These are phyloP conservation scores for Calosoma granatense DNA, from an alignment of 1,140 invertebrate species.

Conservation along the genomic window DNA sequence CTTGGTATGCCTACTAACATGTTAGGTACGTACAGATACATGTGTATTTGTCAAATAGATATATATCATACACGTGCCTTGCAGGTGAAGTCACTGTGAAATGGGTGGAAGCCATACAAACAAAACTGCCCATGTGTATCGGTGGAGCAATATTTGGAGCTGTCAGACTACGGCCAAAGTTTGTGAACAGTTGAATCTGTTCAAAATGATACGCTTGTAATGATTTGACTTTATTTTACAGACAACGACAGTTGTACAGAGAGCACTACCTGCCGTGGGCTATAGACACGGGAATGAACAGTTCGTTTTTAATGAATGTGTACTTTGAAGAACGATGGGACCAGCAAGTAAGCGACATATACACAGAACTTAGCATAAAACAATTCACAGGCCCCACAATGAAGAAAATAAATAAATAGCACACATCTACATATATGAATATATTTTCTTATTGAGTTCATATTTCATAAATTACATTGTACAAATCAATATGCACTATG, in stretches of 20 bases:
- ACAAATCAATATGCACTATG: no score
- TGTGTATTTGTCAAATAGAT: conserved; percentile 2
- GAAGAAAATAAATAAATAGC: neutral
- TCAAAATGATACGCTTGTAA: neutral
- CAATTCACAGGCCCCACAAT: conserved; percentile 21
- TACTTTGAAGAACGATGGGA: conserved; percentile 95
- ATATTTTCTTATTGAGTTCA: conserved; percentile 10
- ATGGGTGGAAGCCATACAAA: conserved; percentile 94
- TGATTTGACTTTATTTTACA: conserved; percentile 34
- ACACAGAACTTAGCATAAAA: conserved; percentile 62
- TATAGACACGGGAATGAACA: conserved; percentile 62
- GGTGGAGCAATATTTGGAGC: conserved; percentile 80
- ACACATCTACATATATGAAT: neutral
- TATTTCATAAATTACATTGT: no score
- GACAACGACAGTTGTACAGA: conserved; percentile 70
- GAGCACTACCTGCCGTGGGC: conserved; percentile 82
- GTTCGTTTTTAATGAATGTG: conserved; percentile 67
- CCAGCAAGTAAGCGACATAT: conserved; percentile 70
- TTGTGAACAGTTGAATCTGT: conserved; percentile 24
- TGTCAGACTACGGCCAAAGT: conserved; percentile 69
- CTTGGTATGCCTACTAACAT: conserved; percentile 93
- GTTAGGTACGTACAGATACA: conserved; percentile 55
- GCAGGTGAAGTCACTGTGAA: conserved; percentile 83
- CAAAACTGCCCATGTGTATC: conserved; percentile 81
- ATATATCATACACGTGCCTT: conserved; percentile 12